Base-by-base conservation (phyloP, 1,140 invertebrate species). In the Thaumatotibia leucotreta region DNA sequence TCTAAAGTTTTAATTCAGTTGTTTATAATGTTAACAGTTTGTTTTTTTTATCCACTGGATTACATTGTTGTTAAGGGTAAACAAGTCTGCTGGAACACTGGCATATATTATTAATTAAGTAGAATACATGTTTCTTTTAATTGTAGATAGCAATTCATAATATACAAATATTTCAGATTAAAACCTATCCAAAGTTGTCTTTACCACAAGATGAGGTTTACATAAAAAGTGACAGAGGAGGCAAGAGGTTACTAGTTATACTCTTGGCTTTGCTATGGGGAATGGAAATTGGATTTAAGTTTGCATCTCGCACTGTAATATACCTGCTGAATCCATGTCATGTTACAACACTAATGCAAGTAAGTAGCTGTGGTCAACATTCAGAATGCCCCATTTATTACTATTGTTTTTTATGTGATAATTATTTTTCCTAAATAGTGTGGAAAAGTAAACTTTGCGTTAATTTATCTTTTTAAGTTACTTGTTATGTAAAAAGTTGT, bases 241-340 rank as follows among this genome's bases (percentile, higher is more conserved):
- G 95, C n/a, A 94, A 95, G 76, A 91, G 94, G 68, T 74, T 95
- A 22, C 87, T 97, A 2, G 90, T 97, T 0, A 93, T 96, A 20
- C 74, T 94, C 11, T 93, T 96, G 92, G 95, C 94, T 17, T 81
- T 97, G 49, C 93, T 97, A 67, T 97, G 97, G 93, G 97, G 97
- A 45, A 95, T 97, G 90, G 97, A 98, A 92, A 95, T 98, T 82
- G 97, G 97, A 49, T 98, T 97, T 83, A 98, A 98, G 89, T 95
- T 98, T 84, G 94, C 96, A 54, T 97, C 97, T 23, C 93, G 94
- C 74, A 98, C 97, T 80, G 94, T 98, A 86, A 97, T 98, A 90
- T 99, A 97, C 93, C 93, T 98, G 52, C 91, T 98, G 45, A 98
- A 99, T 93, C 98, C 98, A 39, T 99, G 97, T 88, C 98, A 99